Percentiles rank a stretch among this genome's conserved stretches.
Conservation (phyloP, 2,113 vertebrate genomes). For the Gopherus evgoodei region DNA sequence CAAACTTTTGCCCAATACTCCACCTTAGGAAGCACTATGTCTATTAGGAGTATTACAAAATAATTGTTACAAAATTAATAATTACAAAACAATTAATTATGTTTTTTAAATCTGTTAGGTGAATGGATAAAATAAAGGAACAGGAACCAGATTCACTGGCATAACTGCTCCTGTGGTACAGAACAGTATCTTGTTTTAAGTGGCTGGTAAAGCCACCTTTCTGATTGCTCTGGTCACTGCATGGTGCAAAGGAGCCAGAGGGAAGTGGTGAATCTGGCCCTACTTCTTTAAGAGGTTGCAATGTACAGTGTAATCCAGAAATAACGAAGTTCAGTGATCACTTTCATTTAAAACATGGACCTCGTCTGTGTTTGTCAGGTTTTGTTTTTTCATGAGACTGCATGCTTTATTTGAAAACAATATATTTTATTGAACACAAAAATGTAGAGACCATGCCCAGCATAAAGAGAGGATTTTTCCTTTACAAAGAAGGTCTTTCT, state of each 20-base stretch:
- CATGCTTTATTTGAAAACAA: background rate
- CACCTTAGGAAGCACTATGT: slow-evolving; percentile 8
- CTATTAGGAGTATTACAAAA: slow-evolving; percentile 2
- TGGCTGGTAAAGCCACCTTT: background rate
- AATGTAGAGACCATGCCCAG: background rate
- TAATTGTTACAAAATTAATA: background rate
- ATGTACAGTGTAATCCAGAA: background rate
- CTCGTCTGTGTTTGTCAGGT: background rate
- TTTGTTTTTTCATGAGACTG: background rate
- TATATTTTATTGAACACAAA: background rate
- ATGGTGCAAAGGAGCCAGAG: background rate
- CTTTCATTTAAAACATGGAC: background rate
- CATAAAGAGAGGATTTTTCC: background rate
- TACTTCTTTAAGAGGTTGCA: background rate
- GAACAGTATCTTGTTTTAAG: background rate
- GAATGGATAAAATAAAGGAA: slow-evolving; percentile 6
- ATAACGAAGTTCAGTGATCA: background rate
- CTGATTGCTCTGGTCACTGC: background rate
- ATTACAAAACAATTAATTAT: background rate
- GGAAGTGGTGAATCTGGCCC: background rate
- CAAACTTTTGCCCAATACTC: slow-evolving; percentile 22
- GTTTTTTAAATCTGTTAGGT: background rate
- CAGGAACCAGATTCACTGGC: accelerated
- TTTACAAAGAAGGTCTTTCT: background rate
- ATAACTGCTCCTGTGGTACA: background rate